Percentiles rank a stretch among this genome's conserved stretches.
phyloP scores from a whole-genome alignment of 2,888 invertebrate species.

The Tetropium fuscum region DNA sequence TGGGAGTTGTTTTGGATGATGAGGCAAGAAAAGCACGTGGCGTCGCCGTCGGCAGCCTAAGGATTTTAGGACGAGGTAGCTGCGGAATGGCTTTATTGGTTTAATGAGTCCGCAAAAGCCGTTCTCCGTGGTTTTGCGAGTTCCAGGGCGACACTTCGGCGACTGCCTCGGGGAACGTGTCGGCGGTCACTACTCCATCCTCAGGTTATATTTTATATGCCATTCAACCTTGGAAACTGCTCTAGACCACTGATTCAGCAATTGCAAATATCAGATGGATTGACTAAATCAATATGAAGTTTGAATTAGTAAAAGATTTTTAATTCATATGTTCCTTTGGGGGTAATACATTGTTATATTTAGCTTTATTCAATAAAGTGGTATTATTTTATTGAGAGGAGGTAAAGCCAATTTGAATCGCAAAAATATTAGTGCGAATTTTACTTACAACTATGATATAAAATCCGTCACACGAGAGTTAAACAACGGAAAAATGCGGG shows the following conservation, averaged over 20 bases:
- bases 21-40: constrained; percentile 55
- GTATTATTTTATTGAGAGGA: too few relatives aligned
- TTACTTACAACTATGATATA: too few relatives aligned
- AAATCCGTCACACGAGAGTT: too few relatives aligned
- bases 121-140: constrained; percentile 30
- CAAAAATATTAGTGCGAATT: too few relatives aligned
- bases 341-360: too few relatives aligned
- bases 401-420: too few relatives aligned
- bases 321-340: too few relatives aligned
- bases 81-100: constrained; percentile 56
- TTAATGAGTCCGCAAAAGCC: constrained; percentile 37
- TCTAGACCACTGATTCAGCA: constrained; percentile 43
- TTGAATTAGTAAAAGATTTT: constrained; percentile 1
- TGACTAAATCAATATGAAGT: neutral
- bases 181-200: constrained; percentile 21
- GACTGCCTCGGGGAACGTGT: constrained; percentile 50
- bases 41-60: constrained; percentile 37
- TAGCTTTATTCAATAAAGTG: too few relatives aligned
- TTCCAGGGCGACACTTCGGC: constrained; percentile 47
- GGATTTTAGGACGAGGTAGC: constrained; percentile 50
- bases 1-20: constrained; percentile 57
- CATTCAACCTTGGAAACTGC: constrained; percentile 29
- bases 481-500: too few relatives aligned
- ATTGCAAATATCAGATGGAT: constrained; percentile 22
- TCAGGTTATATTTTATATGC: constrained; percentile 31